phyloP scores from a whole-genome alignment of 2,113 vertebrate species.

The Telmatochromis sp. region DNA sequence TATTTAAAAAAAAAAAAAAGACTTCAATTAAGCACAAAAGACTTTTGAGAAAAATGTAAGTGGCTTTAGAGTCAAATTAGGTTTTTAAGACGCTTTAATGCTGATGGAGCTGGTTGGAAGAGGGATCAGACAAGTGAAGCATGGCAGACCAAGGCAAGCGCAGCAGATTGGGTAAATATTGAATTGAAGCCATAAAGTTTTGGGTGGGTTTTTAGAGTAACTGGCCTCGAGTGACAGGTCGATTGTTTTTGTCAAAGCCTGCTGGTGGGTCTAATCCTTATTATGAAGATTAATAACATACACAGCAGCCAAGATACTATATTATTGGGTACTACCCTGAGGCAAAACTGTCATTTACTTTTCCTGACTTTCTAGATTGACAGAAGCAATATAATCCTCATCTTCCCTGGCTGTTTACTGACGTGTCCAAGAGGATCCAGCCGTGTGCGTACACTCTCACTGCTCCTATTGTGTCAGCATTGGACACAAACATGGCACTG shows the following conservation, averaged over 20 bases:
- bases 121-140: neutral
- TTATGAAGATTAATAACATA: constrained; percentile 34
- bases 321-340: neutral
- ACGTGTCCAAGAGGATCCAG: constrained; percentile 18
- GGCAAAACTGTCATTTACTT: constrained; percentile 26
- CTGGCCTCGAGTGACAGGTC: neutral
- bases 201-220: neutral
- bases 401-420: constrained; percentile 22
- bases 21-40: neutral
- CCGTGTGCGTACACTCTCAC: neutral
- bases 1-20: rapidly evolving
- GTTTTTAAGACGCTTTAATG: neutral
- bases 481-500: constrained; percentile 1
- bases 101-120: neutral
- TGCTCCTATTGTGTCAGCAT: constrained; percentile 12
- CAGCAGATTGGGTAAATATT: neutral
- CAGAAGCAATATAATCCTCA: constrained; percentile 35
- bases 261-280: constrained; percentile 20
- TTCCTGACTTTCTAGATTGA: constrained; percentile 2
- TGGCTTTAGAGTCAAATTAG: neutral
- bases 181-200: neutral
- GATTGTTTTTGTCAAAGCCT: constrained; percentile 1
- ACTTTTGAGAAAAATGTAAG: neutral
- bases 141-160: neutral
- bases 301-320: neutral